These are phyloP conservation scores for Limnephilus rhombicus DNA, from an alignment of 2,888 invertebrate species.

Conservation along the genomic window DNA sequence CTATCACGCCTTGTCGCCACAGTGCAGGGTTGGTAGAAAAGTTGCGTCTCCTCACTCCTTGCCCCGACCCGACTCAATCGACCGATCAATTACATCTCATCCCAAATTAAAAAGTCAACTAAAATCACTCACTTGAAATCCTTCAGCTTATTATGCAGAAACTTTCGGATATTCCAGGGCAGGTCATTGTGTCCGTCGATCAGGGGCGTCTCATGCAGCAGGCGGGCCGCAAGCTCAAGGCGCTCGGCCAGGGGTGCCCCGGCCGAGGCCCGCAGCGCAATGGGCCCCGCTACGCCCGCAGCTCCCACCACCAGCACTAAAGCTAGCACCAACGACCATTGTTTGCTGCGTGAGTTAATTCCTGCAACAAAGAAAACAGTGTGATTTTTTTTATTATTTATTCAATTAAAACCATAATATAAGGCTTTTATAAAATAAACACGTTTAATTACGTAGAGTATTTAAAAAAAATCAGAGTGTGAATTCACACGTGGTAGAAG, in stretches of 20 bases:
- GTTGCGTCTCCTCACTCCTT: neutral
- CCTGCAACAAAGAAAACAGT: conserved; percentile 70
- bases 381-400: too few relatives aligned
- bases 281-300: conserved; percentile 88
- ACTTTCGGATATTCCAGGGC: conserved; percentile 94
- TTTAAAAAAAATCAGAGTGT: too few relatives aligned
- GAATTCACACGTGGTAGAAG: too few relatives aligned
- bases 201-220: conserved; percentile 87
- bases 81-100: neutral
- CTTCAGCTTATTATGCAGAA: conserved; percentile 91
- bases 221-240: conserved; percentile 84
- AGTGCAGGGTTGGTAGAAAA: too few relatives aligned
- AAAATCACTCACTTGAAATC: conserved; percentile 84
- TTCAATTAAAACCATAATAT: too few relatives aligned
- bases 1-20: too few relatives aligned
- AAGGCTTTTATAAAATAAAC: too few relatives aligned
- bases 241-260: conserved; percentile 88
- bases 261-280: conserved; percentile 86
- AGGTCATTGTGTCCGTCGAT: conserved; percentile 94
- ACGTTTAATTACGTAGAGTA: too few relatives aligned
- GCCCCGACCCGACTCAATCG: neutral
- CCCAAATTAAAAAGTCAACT: neutral
- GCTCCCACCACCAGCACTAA: conserved; percentile 87
- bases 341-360: conserved; percentile 79
- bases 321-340: conserved; percentile 88